Evolutionary conservation across 2,888 invertebrate genomes (phyloP).

Genomic region (Empis livida): DNA sequence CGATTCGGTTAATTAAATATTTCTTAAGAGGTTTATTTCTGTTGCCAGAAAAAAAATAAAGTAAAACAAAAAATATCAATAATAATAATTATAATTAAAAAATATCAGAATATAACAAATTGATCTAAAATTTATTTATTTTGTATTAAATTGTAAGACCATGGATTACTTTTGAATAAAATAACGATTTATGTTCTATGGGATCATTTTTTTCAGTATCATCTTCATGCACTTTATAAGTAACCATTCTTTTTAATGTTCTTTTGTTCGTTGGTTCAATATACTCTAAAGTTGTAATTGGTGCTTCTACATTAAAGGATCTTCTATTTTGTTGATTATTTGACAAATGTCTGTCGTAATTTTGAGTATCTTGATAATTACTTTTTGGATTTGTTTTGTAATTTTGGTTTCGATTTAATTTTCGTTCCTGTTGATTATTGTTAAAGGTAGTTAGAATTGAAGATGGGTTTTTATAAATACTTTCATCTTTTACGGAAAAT

Average conservation of each 20-base stretch:
- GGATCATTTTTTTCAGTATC: not conserved
- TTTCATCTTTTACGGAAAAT: not conserved
- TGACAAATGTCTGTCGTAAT: too few species aligned
- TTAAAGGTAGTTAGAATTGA: not conserved
- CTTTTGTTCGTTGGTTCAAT: not conserved
- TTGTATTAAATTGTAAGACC: not conserved
- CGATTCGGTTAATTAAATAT: too few species aligned
- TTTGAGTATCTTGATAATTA: not conserved
- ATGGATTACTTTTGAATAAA: not conserved
- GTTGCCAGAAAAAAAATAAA: too few species aligned
- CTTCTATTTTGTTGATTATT: not conserved
- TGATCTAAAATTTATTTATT: too few species aligned
- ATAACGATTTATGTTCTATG: not conserved
- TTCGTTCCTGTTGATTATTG: not conserved
- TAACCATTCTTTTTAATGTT: constrained; percentile 1
- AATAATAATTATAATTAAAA: too few species aligned
- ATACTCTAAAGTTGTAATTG: not conserved
- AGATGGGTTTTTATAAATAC: not conserved
- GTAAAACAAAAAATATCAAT: too few species aligned
- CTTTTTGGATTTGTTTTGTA: not conserved
- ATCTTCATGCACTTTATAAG: not conserved
- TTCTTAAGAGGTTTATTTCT: too few species aligned
- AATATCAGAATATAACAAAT: too few species aligned
- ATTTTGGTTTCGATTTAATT: not conserved
- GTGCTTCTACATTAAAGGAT: not conserved